These are phyloP conservation scores for Marisa cornuarietis DNA, from an alignment of 1,140 invertebrate genomes.

Conservation along the genomic window DNA sequence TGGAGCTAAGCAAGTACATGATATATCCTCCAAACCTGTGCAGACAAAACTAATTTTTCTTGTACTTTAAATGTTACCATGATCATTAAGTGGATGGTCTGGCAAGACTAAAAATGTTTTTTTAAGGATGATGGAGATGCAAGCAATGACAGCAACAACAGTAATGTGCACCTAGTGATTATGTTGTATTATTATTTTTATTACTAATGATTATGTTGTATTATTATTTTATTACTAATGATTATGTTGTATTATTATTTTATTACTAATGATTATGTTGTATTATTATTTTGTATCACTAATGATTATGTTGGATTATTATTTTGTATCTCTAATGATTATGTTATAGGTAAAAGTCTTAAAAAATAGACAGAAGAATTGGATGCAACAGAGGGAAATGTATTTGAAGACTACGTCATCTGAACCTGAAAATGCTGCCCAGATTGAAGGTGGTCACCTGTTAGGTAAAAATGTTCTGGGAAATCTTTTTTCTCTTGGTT, in stretches of 20 bases:
- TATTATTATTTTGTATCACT: background rate
- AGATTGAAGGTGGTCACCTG: background rate
- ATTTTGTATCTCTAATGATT: background rate
- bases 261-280: background rate
- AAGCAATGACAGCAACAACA: background rate
- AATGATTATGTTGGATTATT: conserved; percentile 2
- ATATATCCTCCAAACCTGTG: background rate
- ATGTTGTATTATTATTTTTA: background rate
- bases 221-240: background rate
- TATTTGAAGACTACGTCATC: background rate
- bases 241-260: conserved; percentile 13
- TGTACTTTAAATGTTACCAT: background rate
- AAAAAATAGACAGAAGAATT: conserved; percentile 37
- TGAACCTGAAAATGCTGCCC: background rate
- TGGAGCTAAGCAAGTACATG: background rate
- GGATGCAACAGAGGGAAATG: conserved; percentile 37
- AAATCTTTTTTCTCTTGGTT: background rate
- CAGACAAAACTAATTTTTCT: background rate
- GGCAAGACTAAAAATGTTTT: background rate
- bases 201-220: conserved; percentile 9
- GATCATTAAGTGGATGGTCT: too few species aligned
- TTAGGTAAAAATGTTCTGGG: background rate
- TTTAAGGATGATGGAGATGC: background rate
- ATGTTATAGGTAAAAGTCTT: conserved; percentile 37
- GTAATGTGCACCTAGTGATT: background rate